Percentiles rank a stretch among this genome's conserved stretches.
These are phyloP conservation scores for Zaprionus inermis DNA, from an alignment of 1,140 invertebrate species.

Conservation along the genomic window DNA sequence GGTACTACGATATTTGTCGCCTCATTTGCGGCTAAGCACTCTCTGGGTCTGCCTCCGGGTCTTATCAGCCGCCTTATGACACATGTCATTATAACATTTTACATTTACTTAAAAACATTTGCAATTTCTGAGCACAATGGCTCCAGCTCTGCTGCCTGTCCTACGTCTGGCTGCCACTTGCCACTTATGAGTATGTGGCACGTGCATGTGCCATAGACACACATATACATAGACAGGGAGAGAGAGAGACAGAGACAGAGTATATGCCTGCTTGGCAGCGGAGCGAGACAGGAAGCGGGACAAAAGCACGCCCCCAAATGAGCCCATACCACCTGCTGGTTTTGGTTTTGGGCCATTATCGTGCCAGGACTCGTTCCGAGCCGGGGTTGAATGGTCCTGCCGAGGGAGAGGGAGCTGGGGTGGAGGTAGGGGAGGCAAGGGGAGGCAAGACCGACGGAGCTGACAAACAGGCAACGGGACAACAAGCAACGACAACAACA, in stretches of 20 bases:
- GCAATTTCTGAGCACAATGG: slow-evolving; percentile 69
- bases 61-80: slow-evolving; percentile 53
- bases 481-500: slow-evolving; percentile 46
- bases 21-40: slow-evolving; percentile 6
- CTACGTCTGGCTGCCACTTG: slow-evolving; percentile 15
- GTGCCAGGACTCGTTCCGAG: slow-evolving; percentile 41
- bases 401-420: slow-evolving; percentile 6
- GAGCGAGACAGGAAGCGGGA: slow-evolving; percentile 48
- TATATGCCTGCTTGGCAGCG: too few species aligned
- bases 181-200: slow-evolving; percentile 67
- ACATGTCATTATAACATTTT: slow-evolving; percentile 79
- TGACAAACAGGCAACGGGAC: slow-evolving; percentile 62
- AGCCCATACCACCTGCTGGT: slow-evolving; percentile 73
- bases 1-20: background rate
- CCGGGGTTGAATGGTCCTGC: slow-evolving; percentile 3
- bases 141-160: slow-evolving; percentile 13
- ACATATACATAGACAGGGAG: slow-evolving; percentile 23
- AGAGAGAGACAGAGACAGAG: slow-evolving; percentile 20
- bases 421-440: background rate
- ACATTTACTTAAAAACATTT: slow-evolving; percentile 82
- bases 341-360: slow-evolving; percentile 58
- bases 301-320: slow-evolving; percentile 52
- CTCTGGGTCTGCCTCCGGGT: slow-evolving; percentile 13
- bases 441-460: slow-evolving; percentile 36
- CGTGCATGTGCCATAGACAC: slow-evolving; percentile 49